Percentiles rank a stretch among this genome's conserved stretches.
phyloP scores from a whole-genome alignment of 2,888 invertebrate genomes.

The Amphipoea oculea region DNA sequence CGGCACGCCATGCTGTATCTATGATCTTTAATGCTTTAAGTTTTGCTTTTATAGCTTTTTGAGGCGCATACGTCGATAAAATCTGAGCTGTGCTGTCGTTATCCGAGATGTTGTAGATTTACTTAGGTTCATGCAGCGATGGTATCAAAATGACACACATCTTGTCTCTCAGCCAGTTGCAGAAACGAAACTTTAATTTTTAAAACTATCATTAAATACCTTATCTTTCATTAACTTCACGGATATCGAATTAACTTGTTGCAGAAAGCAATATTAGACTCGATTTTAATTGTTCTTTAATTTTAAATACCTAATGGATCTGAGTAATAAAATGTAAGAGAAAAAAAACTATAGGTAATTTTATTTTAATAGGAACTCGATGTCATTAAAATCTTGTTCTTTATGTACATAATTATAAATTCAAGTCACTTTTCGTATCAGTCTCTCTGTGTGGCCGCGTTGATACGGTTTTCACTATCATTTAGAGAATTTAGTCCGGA shows the following conservation, averaged over 20 bases:
- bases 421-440: no score
- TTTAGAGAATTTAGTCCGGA: not conserved
- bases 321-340: not conserved
- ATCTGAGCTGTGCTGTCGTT: not conserved
- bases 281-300: no score
- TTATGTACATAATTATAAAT: no score
- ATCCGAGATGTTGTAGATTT: conserved; percentile 18
- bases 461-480: not conserved
- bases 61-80: conserved; percentile 21
- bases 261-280: no score
- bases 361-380: not conserved
- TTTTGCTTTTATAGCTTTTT: conserved; percentile 56
- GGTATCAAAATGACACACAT: not conserved
- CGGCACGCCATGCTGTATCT: conserved; percentile 57
- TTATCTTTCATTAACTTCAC: no score
- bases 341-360: not conserved
- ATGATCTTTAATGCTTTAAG: conserved; percentile 48
- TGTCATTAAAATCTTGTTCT: not conserved
- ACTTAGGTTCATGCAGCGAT: not conserved
- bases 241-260: no score
- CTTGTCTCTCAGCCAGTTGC: no score
- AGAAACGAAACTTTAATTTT: no score
- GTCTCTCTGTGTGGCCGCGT: not conserved
- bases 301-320: no score
- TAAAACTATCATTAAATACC: no score